phyloP scores from a whole-genome alignment of 1,140 invertebrate species.

The Hirudo medicinalis region DNA sequence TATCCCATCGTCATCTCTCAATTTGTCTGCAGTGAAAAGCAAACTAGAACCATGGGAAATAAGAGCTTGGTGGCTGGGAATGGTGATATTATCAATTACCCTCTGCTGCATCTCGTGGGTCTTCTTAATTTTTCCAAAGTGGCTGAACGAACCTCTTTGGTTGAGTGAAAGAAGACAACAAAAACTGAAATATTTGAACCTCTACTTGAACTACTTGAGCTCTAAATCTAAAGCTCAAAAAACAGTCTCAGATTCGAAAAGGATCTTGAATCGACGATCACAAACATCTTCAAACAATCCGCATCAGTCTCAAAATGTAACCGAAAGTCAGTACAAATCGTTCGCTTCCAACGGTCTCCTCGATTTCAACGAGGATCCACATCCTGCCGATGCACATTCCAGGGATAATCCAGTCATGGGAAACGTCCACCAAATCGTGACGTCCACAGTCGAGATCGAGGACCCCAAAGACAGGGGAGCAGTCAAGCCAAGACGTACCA shows the following conservation, averaged over 20 bases:
- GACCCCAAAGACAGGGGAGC: not conserved
- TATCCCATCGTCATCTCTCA: not conserved
- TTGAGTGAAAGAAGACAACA: not conserved
- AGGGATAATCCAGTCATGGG: too few relatives aligned
- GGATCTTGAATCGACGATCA: too few relatives aligned
- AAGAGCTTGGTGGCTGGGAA: constrained; percentile 16
- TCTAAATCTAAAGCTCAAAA: not conserved
- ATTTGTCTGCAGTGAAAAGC: not conserved
- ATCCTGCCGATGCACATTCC: too few relatives aligned
- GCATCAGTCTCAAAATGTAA: not conserved
- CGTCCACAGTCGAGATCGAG: not conserved
- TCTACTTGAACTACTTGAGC: not conserved
- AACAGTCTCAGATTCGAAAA: too few relatives aligned
- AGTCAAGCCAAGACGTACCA: not conserved
- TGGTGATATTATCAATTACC: constrained; percentile 6
- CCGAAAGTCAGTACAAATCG: not conserved
- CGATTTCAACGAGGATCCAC: too few relatives aligned
- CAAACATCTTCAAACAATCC: not conserved
- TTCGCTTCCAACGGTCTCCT: too few relatives aligned
- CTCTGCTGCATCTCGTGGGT: constrained; percentile 2
- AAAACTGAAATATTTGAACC: not conserved
- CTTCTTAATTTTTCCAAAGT: constrained; percentile 15
- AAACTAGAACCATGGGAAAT: not conserved
- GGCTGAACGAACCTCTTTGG: constrained; percentile 9
- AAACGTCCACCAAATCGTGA: not conserved